A percentile compares a stretch with the other conserved stretches of the same genome.
Evolutionary conservation across 2,113 vertebrate species (phyloP).

Genomic region (Kryptolebias marmoratus): DNA sequence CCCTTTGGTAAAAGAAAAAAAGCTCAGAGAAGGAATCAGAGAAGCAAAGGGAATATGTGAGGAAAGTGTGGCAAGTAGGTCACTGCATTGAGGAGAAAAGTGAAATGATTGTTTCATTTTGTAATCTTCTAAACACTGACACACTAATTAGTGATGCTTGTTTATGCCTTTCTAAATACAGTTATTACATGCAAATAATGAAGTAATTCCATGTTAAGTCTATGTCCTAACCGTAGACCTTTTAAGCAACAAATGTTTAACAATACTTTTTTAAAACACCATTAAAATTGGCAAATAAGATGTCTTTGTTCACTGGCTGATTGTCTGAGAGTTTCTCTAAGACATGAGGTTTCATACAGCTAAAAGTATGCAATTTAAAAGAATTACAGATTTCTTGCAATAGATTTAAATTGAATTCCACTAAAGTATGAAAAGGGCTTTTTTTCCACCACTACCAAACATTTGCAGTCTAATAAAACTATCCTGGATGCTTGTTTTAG

Average conservation of each 20-base stretch:
- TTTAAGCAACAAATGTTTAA: neutral
- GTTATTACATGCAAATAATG: neutral
- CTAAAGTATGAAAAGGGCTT: too few relatives aligned
- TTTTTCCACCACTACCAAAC: too few relatives aligned
- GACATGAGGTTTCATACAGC: too few relatives aligned
- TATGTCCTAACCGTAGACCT: neutral
- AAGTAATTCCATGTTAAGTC: neutral
- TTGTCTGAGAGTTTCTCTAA: too few relatives aligned
- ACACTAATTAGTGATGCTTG: conserved; percentile 4
- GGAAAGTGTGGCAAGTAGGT: conserved; percentile 63
- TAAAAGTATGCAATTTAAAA: too few relatives aligned
- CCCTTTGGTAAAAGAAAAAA: conserved; percentile 43
- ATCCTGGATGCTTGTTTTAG: too few relatives aligned
- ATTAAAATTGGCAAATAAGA: too few relatives aligned
- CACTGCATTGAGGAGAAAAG: conserved; percentile 47
- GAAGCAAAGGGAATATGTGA: conserved; percentile 47
- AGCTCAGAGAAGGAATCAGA: conserved; percentile 46
- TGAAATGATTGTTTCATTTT: conserved; percentile 12
- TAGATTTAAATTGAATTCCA: too few relatives aligned
- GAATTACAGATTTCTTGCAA: too few relatives aligned
- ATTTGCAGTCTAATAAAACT: too few relatives aligned
- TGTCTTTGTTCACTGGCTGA: too few relatives aligned
- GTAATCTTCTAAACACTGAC: conserved; percentile 10
- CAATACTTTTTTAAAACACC: neutral
- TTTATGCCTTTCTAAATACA: neutral